Percentiles rank a stretch among this genome's conserved stretches.
Evolutionary conservation across 53 echinoderm and acorn worm species (phyloP).

Genomic region (Mesocentrotus franciscanus): DNA sequence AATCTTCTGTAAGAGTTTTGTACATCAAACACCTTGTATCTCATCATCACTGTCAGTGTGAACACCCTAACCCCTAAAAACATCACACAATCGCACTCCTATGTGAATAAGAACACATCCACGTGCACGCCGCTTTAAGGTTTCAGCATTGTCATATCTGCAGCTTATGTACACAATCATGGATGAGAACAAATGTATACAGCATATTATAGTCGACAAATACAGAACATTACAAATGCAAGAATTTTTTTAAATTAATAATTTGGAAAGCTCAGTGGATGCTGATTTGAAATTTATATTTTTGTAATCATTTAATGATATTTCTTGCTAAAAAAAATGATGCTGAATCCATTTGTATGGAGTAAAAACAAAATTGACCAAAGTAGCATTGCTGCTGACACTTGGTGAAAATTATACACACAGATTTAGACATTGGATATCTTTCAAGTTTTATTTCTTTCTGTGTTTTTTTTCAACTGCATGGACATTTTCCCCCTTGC

Average conservation of each 20-base stretch:
- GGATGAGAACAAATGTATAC: too few species aligned
- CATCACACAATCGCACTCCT: not conserved
- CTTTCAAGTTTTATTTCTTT: not conserved
- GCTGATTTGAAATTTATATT: not conserved
- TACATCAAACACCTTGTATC: too few species aligned
- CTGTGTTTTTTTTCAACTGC: not conserved
- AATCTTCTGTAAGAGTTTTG: too few species aligned
- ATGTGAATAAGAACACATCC: not conserved
- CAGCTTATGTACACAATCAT: too few species aligned
- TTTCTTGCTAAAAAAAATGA: not conserved
- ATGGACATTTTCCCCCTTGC: slow-evolving; percentile 30
- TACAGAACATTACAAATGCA: too few species aligned
- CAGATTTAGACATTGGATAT: not conserved
- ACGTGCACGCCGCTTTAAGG: not conserved
- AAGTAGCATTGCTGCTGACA: not conserved
- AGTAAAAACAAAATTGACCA: not conserved
- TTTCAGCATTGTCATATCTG: not conserved
- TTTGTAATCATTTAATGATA: not conserved
- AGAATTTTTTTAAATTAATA: not conserved
- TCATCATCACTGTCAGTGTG: not conserved
- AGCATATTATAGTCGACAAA: too few species aligned
- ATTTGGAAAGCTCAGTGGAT: not conserved
- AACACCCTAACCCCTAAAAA: not conserved
- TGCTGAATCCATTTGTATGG: too few species aligned
- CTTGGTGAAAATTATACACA: not conserved